Evolutionary conservation across 2,797 vertebrate species (phyloP), one percentile per base, ranked within the genome.

Genomic region (Emydoidea blandingii): DNA sequence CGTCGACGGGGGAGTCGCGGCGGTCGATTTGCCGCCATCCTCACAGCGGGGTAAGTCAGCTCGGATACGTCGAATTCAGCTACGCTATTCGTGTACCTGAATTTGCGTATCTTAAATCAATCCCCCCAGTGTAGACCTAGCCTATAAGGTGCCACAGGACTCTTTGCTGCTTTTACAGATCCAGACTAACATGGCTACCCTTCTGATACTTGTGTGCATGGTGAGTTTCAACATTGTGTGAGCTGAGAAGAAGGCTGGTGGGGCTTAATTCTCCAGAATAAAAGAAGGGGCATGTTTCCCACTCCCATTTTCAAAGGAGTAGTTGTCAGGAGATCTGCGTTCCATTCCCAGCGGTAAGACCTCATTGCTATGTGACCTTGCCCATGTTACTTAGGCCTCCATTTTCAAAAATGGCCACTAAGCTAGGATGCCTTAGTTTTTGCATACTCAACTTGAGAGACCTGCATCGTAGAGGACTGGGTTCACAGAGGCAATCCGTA

Each of bases 241-340:
- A 65, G 86, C 74, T 1, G 14, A 9, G 19, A 76, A 91, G 93
- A 52, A 91, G 18, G 62, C 37, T 25, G 80, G 87, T 50, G 88
- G 89, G 74, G 25, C 90, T 89, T 79, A 94, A 79, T 88, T 80
- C 59, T 87, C 91, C 86, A 81, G 53, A 85, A 3, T 76, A 81
- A 86, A 72, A 50, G 47, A 44, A 74, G 29, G 47, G 44, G 89
- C 80, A 86, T 93, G 94, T 83, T 90, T 96, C 97, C 44, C 68
- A 90, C 57, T 23, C 87, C 15, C 12, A 4, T 68, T 88, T 96
- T 91, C 92, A 95, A 95, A 81, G 81, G 52, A 2, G 2, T 5
- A 68, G 84, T 83, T 85, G 94, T 80, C 84, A 95, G 88, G 92
- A 93, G 79, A 12, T 49, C 92, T 87, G 94, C 82, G 91, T 81